These are phyloP conservation scores for Saccopteryx bilineata DNA, from an alignment of 2,113 vertebrate genomes.

Conservation along the genomic window DNA sequence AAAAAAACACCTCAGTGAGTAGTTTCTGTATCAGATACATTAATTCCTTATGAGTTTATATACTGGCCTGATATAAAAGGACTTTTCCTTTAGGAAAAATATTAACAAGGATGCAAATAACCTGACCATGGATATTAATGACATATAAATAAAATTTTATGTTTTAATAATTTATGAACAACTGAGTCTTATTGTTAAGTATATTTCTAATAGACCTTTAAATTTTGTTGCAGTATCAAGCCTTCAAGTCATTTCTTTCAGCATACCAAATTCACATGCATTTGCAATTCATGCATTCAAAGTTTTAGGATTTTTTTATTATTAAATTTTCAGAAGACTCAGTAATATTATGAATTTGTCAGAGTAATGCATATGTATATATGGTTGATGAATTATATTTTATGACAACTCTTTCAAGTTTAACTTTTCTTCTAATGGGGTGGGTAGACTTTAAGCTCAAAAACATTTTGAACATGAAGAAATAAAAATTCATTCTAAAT, in stretches of 20 bases:
- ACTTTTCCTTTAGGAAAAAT: constrained; percentile 47
- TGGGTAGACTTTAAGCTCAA: constrained; percentile 62
- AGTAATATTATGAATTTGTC: constrained; percentile 70
- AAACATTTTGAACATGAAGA: constrained; percentile 75
- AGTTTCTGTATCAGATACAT: constrained; percentile 28
- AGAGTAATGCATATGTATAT: constrained; percentile 53
- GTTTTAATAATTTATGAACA: constrained; percentile 54
- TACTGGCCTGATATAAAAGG: background rate
- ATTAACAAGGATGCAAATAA: constrained; percentile 41
- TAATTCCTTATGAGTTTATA: background rate
- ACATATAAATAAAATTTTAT: constrained; percentile 40
- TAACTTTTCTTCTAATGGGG: constrained; percentile 61
- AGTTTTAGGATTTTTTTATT: constrained; percentile 69
- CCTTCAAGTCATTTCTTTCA: constrained; percentile 29
- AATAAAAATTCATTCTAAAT: constrained; percentile 63
- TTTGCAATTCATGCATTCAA: constrained; percentile 48
- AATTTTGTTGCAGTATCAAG: constrained; percentile 57
- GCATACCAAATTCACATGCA: background rate
- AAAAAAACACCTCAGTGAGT: background rate
- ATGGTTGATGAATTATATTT: constrained; percentile 67
- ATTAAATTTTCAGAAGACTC: constrained; percentile 70
- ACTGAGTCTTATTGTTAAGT: background rate
- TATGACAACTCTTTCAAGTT: constrained; percentile 58
- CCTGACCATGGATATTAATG: background rate
- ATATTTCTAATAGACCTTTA: constrained; percentile 59